phyloP scores from a whole-genome alignment of 2,113 vertebrate species.

The Monopterus albus region DNA sequence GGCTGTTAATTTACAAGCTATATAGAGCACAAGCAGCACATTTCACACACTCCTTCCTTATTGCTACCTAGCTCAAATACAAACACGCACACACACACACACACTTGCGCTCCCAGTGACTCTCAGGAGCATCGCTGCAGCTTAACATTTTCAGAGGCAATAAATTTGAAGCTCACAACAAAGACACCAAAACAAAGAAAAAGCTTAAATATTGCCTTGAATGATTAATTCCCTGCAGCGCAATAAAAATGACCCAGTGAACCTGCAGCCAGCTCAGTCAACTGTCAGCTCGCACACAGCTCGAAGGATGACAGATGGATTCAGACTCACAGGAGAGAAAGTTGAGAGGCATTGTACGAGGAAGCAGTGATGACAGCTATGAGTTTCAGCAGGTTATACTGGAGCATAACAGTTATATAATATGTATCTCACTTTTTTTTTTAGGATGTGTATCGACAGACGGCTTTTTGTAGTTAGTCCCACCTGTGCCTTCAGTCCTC shows the following conservation, averaged over 20 bases:
- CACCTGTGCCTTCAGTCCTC: not conserved
- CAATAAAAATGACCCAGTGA: conserved; percentile 40
- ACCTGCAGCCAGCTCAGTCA: conserved; percentile 20
- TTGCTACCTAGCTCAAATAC: not conserved
- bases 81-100: not conserved
- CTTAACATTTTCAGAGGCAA: conserved; percentile 47
- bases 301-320: conserved; percentile 1
- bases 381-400: conserved; percentile 23
- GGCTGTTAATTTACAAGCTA: conserved; percentile 33
- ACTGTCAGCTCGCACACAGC: conserved; percentile 15
- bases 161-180: conserved; percentile 47
- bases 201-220: conserved; percentile 56
- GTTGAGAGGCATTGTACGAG: not conserved
- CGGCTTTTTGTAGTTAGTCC: not conserved
- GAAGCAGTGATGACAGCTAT: conserved; percentile 5
- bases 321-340: not conserved
- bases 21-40: not conserved
- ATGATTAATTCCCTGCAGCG: conserved; percentile 62
- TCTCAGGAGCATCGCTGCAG: conserved; percentile 8
- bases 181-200: conserved; percentile 44
- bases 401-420: conserved; percentile 1
- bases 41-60: not conserved
- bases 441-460: conserved; percentile 13
- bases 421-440: not conserved
- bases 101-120: conserved; percentile 17